These are phyloP conservation scores for Heliothis peltigera DNA, from an alignment of 2,888 invertebrate genomes.

Conservation along the genomic window DNA sequence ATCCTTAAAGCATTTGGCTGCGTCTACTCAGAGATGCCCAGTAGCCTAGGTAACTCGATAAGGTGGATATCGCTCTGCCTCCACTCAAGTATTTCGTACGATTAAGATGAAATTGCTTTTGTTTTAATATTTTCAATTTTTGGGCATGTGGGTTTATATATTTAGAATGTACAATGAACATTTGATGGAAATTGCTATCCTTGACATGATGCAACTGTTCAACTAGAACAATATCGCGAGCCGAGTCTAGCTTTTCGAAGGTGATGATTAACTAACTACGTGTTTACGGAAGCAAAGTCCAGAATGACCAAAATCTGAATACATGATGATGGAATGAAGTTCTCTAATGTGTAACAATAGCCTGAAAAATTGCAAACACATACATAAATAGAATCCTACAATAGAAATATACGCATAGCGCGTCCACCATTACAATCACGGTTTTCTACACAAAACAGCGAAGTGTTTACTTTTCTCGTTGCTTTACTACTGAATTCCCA, in stretches of 20 bases:
- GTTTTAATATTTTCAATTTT: conserved; percentile 80
- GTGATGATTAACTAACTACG: not conserved
- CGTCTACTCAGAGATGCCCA: conserved; percentile 77
- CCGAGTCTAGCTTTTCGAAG: too few species aligned
- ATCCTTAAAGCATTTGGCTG: conserved; percentile 66
- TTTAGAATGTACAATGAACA: conserved; percentile 62
- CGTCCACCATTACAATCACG: conserved; percentile 40
- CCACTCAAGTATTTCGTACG: conserved; percentile 87
- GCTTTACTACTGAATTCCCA: conserved; percentile 70
- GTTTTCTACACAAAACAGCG: conserved; percentile 45
- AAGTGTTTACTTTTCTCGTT: conserved; percentile 60
- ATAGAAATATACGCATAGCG: conserved; percentile 35
- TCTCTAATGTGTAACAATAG: conserved; percentile 14
- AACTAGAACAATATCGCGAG: not conserved
- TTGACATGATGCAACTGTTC: not conserved
- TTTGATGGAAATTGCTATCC: conserved; percentile 36
- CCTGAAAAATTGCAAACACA: conserved; percentile 53
- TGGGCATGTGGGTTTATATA: conserved; percentile 57
- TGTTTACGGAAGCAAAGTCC: not conserved
- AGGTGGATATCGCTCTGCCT: conserved; percentile 87
- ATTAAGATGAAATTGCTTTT: conserved; percentile 87
- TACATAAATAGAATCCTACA: conserved; percentile 48
- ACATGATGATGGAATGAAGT: too few species aligned
- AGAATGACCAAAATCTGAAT: not conserved
- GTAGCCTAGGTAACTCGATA: conserved; percentile 90